Base-by-base conservation (phyloP, 2,797 vertebrate genomes). In the Uromys caudimaculatus region DNA sequence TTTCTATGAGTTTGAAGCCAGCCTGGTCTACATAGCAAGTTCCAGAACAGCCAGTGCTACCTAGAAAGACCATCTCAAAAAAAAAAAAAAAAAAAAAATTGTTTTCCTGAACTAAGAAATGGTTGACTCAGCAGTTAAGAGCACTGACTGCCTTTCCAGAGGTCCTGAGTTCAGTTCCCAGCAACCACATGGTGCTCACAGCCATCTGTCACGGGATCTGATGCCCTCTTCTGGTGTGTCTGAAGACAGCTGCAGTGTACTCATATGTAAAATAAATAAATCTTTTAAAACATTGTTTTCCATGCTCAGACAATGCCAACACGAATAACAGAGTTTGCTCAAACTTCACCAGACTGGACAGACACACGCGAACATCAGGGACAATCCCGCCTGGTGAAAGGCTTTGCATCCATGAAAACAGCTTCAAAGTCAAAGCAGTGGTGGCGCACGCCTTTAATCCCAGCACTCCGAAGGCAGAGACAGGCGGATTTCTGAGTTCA, bases 251-350 rank as follows among this genome's bases (percentile, higher is more conserved):
- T 16, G 2, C 64, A 67, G 64, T 67, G 13, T 12, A 67, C 5
- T 67, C 64, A 35, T 67, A 35, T 12, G 16, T 13, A 35, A 32
- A 67, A 27, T 62, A 67, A 67, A 67, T 67, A 35, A 67, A 67
- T 69, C 14, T 69, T 69, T 67, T 35, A 17, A 69, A 29, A 95
- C 94, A 90, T 81, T 19, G 91, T 93, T 97, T 93, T 82, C 85
- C 0, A 1, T 44, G 96, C 60, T 71, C 71, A n/a, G 79, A 41
- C 38, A 94, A 62, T 97, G 97, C 94, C 56, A 96, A 96, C 96
- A 97, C 27, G 29, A 95, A 97, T 94, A 96, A 90, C 95, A 77
- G 76, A 90, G 97, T 97, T 89, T 97, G 95, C 96, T 98, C 38
- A 87, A 97, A 96, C 92, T 90, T 94, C 52, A 29, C 7, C 47